Conservation (phyloP, 1,140 invertebrate species). For the Zaprionus nigranus region DNA sequence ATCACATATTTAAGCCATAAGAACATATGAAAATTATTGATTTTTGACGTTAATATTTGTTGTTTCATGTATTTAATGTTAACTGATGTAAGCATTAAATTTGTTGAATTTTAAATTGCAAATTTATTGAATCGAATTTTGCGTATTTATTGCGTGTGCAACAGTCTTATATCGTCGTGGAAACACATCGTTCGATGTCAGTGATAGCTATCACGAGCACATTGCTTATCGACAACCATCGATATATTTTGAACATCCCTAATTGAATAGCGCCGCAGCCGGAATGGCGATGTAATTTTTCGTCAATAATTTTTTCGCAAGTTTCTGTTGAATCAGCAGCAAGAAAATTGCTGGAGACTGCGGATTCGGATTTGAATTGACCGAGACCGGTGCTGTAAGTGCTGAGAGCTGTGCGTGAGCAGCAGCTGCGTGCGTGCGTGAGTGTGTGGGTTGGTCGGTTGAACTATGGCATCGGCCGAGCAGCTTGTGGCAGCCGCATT, state of each 20-base stretch:
- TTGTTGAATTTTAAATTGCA: background rate
- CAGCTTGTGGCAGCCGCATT: constrained; percentile 86
- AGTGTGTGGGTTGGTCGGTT: constrained; percentile 1
- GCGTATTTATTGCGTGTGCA: background rate
- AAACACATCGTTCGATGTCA: background rate
- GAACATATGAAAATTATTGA: background rate
- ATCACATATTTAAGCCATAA: background rate
- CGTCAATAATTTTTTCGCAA: constrained; percentile 63
- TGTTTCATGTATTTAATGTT: background rate
- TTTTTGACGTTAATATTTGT: background rate
- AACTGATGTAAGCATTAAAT: background rate
- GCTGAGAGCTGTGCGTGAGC: constrained; percentile 3
- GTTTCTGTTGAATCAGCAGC: constrained; percentile 10
- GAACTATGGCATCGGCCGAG: constrained; percentile 59
- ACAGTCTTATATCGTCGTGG: background rate
- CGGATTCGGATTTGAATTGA: background rate
- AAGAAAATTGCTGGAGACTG: background rate
- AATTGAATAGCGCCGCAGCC: constrained; percentile 46
- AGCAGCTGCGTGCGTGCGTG: background rate
- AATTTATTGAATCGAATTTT: background rate
- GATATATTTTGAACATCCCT: constrained; percentile 33
- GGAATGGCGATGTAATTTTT: constrained; percentile 60
- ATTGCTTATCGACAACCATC: constrained; percentile 10
- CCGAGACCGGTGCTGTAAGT: background rate
- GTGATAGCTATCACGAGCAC: background rate